Conservation (phyloP, 2,113 vertebrate genomes). For the Psilopsiagon aurifrons region DNA sequence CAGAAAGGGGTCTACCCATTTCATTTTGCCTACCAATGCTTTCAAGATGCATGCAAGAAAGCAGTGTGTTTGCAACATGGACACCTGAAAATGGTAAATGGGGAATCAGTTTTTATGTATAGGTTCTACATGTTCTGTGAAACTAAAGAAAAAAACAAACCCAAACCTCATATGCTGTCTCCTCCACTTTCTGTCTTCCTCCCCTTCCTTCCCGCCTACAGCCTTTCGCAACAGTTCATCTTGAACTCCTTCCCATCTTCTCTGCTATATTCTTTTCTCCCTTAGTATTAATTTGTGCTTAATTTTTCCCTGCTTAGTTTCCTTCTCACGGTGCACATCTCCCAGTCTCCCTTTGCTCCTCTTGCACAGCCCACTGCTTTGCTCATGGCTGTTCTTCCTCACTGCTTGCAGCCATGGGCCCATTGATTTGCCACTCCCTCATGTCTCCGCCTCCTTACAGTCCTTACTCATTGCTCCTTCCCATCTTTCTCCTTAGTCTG, state of each 20-base stretch:
- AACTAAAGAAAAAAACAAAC: background rate
- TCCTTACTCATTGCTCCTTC: background rate
- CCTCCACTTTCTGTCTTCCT: background rate
- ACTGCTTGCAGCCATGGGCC: background rate
- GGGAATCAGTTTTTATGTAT: background rate
- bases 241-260: background rate
- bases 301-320: background rate
- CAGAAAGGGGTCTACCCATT: background rate
- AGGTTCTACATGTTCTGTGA: background rate
- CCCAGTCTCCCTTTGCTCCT: background rate
- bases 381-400: background rate
- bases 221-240: background rate
- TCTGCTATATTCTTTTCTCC: background rate
- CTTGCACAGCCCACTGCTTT: background rate
- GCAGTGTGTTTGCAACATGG: background rate
- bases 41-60: background rate
- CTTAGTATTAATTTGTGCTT: background rate
- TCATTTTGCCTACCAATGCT: background rate
- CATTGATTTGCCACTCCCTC: background rate
- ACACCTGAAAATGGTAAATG: background rate
- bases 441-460: background rate
- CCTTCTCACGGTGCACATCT: accelerated
- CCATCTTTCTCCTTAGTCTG: background rate
- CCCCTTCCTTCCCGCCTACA: background rate
- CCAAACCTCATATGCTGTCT: background rate